Evolutionary conservation across 2,797 vertebrate species (phyloP).

Genomic region (Trachops cirrhosus): DNA sequence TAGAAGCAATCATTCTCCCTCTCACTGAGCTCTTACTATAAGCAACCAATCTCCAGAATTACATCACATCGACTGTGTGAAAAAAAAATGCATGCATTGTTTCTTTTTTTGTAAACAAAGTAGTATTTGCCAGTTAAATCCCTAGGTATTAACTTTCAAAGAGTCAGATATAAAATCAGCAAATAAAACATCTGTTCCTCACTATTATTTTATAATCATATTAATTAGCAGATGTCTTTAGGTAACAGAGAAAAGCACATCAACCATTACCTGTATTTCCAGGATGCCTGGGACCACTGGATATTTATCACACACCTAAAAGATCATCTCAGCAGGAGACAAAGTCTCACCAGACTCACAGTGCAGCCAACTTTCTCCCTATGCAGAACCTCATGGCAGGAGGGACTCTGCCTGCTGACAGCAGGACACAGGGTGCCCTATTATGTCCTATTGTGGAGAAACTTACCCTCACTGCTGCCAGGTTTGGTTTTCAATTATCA

Average conservation of each 20-base stretch:
- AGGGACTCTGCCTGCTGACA: conserved; percentile 55
- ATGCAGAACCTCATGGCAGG: conserved; percentile 39
- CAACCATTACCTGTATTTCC: conserved; percentile 68
- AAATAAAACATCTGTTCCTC: conserved; percentile 84
- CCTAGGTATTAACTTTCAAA: conserved; percentile 81
- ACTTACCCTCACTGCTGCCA: conserved; percentile 72
- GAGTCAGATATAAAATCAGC: conserved; percentile 80
- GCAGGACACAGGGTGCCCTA: conserved; percentile 53
- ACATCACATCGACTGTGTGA: conserved; percentile 57
- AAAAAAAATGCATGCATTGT: conserved; percentile 64
- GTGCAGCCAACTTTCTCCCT: conserved; percentile 30
- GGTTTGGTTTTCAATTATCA: conserved; percentile 82
- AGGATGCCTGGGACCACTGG: conserved; percentile 53
- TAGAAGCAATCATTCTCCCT: conserved; percentile 58
- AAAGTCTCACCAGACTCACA: conserved; percentile 17
- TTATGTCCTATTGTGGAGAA: conserved; percentile 54
- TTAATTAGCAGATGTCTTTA: conserved; percentile 84
- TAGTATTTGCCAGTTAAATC: conserved; percentile 79
- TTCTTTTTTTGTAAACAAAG: conserved; percentile 71
- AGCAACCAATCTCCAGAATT: conserved; percentile 66
- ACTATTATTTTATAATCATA: conserved; percentile 85
- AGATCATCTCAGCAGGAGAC: conserved; percentile 37
- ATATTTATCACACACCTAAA: conserved; percentile 50
- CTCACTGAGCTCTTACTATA: conserved; percentile 64
- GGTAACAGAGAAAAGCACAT: conserved; percentile 75